phyloP scores from a whole-genome alignment of 2,113 vertebrate genomes.

The Natator depressus region DNA sequence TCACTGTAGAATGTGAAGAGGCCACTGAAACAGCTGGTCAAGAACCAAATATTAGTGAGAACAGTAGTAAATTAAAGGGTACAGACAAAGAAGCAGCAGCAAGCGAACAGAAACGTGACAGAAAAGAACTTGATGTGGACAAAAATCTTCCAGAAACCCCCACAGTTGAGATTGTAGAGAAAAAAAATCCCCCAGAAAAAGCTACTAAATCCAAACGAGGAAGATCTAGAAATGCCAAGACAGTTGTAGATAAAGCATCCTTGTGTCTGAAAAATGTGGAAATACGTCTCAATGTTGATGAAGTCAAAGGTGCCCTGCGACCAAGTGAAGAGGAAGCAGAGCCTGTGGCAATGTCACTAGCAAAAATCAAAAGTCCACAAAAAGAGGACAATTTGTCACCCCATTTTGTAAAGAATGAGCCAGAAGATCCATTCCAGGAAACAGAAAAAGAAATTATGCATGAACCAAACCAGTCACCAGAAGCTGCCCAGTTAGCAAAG shows the following conservation, averaged over 20 bases:
- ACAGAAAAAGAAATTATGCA: conserved; percentile 75
- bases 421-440: conserved; percentile 69
- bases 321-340: conserved; percentile 80
- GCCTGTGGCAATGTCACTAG: conserved; percentile 49
- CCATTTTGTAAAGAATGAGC: conserved; percentile 74
- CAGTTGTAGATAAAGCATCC: conserved; percentile 79
- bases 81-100: conserved; percentile 54
- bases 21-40: conserved; percentile 66
- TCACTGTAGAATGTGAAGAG: conserved; percentile 66
- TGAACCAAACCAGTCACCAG: conserved; percentile 78
- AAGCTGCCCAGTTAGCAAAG: conserved; percentile 85
- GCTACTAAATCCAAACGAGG: conserved; percentile 86
- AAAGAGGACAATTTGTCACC: conserved; percentile 75
- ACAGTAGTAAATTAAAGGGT: conserved; percentile 67
- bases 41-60: conserved; percentile 44
- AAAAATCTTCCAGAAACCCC: conserved; percentile 57
- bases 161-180: conserved; percentile 78
- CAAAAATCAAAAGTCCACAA: conserved; percentile 79
- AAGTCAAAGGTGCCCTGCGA: conserved; percentile 81
- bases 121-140: conserved; percentile 70
- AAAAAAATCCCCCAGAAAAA: conserved; percentile 82
- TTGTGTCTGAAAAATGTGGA: conserved; percentile 87
- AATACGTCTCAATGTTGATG: conserved; percentile 84
- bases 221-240: conserved; percentile 84
- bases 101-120: conserved; percentile 78